Percentiles rank a stretch among this genome's conserved stretches.
Evolutionary conservation across 2,797 vertebrate species (phyloP).

Genomic region (Adrianichthys oophorus): DNA sequence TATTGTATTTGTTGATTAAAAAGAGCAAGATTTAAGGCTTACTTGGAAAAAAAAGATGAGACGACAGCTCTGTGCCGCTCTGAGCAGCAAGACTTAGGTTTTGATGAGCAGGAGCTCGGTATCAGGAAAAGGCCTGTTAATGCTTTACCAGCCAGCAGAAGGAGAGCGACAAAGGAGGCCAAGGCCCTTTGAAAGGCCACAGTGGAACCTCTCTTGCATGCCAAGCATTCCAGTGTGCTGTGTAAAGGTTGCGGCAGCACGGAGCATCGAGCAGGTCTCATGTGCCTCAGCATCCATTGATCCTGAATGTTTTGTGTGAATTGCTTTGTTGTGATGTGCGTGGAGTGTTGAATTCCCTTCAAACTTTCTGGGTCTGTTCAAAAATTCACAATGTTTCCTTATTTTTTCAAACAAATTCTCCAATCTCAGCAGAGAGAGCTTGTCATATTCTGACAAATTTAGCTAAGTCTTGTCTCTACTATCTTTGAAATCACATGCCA

Average conservation of each 20-base stretch:
- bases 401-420: slow-evolving; percentile 8
- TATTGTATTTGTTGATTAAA: slow-evolving; percentile 23
- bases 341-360: slow-evolving; percentile 13
- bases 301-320: slow-evolving; percentile 21
- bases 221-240: slow-evolving; percentile 86
- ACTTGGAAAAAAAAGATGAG: slow-evolving; percentile 25
- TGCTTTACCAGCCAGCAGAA: slow-evolving; percentile 73
- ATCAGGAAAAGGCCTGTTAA: slow-evolving; percentile 59
- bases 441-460: neutral
- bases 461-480: slow-evolving; percentile 1
- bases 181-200: slow-evolving; percentile 78
- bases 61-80: slow-evolving; percentile 39
- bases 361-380: slow-evolving; percentile 10
- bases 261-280: slow-evolving; percentile 50
- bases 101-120: slow-evolving; percentile 54
- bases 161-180: slow-evolving; percentile 78
- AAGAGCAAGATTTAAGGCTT: slow-evolving; percentile 4
- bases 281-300: slow-evolving; percentile 10
- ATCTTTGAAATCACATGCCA: slow-evolving; percentile 12
- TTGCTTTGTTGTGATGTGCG: slow-evolving; percentile 22
- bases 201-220: slow-evolving; percentile 74
- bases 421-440: neutral
- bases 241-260: slow-evolving; percentile 81
- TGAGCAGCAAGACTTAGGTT: slow-evolving; percentile 46
- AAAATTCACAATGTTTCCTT: neutral